These are phyloP conservation scores for Diloba caeruleocephala DNA, from an alignment of 2,888 invertebrate genomes.

Conservation along the genomic window DNA sequence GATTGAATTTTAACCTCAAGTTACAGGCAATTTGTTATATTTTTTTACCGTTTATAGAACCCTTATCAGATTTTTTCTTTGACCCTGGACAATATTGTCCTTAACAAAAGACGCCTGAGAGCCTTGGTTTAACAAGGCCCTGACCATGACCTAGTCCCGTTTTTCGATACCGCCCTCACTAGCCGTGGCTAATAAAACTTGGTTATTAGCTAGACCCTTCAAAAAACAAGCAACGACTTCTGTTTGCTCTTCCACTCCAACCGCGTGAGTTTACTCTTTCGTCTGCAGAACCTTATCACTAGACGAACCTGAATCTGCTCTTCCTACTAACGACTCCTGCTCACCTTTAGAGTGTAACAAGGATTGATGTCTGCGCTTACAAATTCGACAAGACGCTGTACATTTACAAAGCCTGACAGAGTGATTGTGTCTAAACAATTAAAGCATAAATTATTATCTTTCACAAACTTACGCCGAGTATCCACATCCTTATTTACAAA, in stretches of 20 bases:
- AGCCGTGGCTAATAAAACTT: background rate
- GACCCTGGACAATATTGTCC: background rate
- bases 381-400: background rate
- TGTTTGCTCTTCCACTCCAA: background rate
- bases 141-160: background rate
- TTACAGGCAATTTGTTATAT: too few species aligned
- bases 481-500: background rate
- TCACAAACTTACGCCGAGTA: slow-evolving; percentile 2
- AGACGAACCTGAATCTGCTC: too few species aligned
- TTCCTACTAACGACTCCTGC: background rate
- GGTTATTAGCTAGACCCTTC: background rate
- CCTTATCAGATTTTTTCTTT: background rate
- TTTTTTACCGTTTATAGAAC: too few species aligned
- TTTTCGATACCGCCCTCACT: background rate
- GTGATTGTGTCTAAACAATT: slow-evolving; percentile 10
- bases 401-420: background rate
- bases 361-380: slow-evolving; percentile 1
- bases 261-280: too few species aligned
- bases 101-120: background rate
- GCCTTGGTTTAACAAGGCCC: background rate
- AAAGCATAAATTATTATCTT: slow-evolving; percentile 2
- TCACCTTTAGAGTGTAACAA: background rate
- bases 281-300: too few species aligned
- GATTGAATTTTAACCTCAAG: too few species aligned
- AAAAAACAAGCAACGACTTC: background rate